Base-by-base conservation (phyloP, 2,888 invertebrate species). In the Argyra leucocephala region DNA sequence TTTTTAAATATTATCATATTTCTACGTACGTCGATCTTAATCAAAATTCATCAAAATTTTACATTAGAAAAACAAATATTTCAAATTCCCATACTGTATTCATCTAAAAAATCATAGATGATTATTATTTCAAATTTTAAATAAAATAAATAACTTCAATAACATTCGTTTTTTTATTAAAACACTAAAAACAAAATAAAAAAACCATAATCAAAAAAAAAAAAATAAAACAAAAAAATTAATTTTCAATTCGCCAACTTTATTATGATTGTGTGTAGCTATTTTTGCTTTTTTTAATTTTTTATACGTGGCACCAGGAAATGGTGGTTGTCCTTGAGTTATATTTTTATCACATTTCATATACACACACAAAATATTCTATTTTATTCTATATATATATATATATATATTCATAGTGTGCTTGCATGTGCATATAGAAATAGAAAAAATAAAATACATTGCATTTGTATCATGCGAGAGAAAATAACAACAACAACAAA, bases 281-380 rank as follows among this genome's bases (percentile, higher is more conserved):
- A 12, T 31, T 31, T 26, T 26, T 26, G 26, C 9, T 26, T 26
- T 26, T 26, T 31, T 31, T 12, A n/a, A n/a, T n/a, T 31, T 31
- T 31, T 10, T 31, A 48, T n/a, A 48, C 9, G 18, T 18, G 15
- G 59, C 59, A 59, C 59, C 59, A 59, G 59, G 59, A 59, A 59
- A 59, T 59, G 23, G 59, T 59, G 59, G 59, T 59, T 59, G 23
- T 12, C 59, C 59, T 59, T 59, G 59, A 59, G 59, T 59, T 23
- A 59, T 59, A 24, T 59, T 59, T 48, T 48, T 48, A 48, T 48
- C 48, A 48, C 48, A 48, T 48, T 48, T 48, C 15, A 48, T n/a
- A 15, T 18, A 48, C 48, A 48, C 12, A 18, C 5, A 48, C 31
- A 31, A 7, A 7, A 31, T 31, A 10, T 10, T 7, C 31, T 7